Evolutionary conservation across 1,140 invertebrate genomes (phyloP).

Genomic region (Colletes gigas): DNA sequence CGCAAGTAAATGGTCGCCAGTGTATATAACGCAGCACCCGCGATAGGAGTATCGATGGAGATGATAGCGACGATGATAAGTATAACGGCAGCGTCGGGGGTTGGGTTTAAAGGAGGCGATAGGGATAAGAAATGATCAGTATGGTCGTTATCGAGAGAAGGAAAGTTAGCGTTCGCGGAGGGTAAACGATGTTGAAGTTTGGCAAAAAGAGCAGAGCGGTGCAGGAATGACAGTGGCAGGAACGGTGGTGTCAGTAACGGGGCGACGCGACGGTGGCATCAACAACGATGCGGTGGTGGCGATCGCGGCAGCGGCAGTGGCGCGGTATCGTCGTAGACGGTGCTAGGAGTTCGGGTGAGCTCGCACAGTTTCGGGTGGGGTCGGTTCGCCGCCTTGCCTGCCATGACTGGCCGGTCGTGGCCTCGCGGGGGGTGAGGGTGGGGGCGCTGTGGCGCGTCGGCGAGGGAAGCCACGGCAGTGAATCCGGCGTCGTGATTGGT

Average conservation of each 20-base stretch:
- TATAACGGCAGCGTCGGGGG: no score
- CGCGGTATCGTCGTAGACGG: neutral
- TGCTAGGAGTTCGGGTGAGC: conserved; percentile 49
- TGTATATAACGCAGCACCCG: no score
- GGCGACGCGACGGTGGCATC: neutral
- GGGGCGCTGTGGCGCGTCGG: conserved; percentile 56
- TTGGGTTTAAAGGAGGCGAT: no score
- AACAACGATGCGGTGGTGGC: neutral
- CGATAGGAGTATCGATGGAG: no score
- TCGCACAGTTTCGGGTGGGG: conserved; percentile 57
- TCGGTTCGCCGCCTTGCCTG: conserved; percentile 72
- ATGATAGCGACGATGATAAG: no score
- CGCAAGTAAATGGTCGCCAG: no score
- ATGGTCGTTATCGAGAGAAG: no score
- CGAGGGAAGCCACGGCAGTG: conserved; percentile 64
- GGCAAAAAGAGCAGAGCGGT: no score
- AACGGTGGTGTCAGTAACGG: neutral
- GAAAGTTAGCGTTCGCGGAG: no score
- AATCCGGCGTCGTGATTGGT: conserved; percentile 76
- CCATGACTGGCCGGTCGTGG: conserved; percentile 71
- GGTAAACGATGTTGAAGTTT: no score
- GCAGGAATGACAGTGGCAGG: no score
- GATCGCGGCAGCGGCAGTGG: neutral
- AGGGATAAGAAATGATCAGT: no score
- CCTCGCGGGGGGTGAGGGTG: conserved; percentile 57